Evolutionary conservation across 2,797 vertebrate species (phyloP).

Genomic region (Myiothlypis coronata): DNA sequence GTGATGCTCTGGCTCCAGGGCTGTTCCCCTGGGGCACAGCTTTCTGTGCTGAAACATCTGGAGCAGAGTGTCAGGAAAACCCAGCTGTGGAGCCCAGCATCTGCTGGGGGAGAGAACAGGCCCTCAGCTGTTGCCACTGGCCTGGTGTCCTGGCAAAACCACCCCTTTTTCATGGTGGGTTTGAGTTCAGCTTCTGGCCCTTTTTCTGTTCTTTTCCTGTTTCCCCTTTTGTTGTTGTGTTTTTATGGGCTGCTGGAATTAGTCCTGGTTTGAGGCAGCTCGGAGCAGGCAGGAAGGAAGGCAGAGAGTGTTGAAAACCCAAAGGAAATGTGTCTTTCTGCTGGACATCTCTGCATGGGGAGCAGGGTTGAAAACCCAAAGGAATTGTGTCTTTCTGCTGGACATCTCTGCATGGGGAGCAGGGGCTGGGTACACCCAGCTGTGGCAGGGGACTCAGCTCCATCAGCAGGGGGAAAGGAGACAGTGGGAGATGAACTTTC

Average conservation of each 20-base stretch:
- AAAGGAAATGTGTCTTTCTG: not conserved
- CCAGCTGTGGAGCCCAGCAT: not conserved
- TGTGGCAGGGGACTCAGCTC: accelerated
- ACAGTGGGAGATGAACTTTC: not conserved
- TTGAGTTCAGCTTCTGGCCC: conserved; percentile 15
- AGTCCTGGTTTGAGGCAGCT: not conserved
- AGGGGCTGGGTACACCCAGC: not conserved
- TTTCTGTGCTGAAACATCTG: not conserved
- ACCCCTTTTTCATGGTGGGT: not conserved
- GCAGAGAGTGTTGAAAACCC: not conserved
- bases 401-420: not conserved
- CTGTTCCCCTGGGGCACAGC: not conserved
- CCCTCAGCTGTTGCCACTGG: not conserved
- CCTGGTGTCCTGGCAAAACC: conserved; percentile 9
- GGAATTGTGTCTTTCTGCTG: not conserved
- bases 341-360: not conserved
- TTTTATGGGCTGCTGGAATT: not conserved
- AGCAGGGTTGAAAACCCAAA: not conserved
- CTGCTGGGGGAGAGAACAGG: not conserved
- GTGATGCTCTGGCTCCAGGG: not conserved
- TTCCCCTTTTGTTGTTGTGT: not conserved
- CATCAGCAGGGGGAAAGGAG: not conserved
- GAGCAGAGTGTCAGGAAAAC: not conserved
- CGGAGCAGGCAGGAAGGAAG: not conserved
- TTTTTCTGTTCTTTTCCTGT: not conserved